Base-by-base conservation (phyloP, 2,888 invertebrate species). In the Chelonus formosanus region DNA sequence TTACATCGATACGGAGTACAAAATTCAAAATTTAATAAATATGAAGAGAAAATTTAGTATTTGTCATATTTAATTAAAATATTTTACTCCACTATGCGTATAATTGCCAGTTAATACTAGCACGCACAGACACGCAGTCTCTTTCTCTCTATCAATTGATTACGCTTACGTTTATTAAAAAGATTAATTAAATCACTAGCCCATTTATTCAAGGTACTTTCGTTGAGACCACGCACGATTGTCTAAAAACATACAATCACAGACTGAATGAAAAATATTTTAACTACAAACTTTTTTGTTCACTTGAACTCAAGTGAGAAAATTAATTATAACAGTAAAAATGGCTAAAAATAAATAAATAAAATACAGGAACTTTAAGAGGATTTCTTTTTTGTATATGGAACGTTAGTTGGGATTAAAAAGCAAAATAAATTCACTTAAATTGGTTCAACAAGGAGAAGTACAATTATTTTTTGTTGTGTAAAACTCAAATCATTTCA, bases 401-500 rank as follows among this genome's bases (percentile, higher is more conserved):
- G 36, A 36, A 54, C 54, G 54, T 54, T 54, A 54, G 20, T 40
- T 6, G 8, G 10, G 36, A 40, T 44, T 31, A 8, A 44, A 56
- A 6, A 53, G 6, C 32, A 53, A 47, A 35, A 47, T 43, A 20
- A 47, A 36, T 50, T 54, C 50, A 32, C 43, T 8, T 4, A 48
- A 54, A 57, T 56, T 50, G 55, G 35, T 48, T 58, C 34, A 44
- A 63, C 48, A 8, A 57, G 50, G 52, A 63, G 34, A 52, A 52
- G 20, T 52, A 55, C 59, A 7, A 10, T 61, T 52, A 55, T 48
- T 63, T 67, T 44, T 63, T 47, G 35, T 63, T 57, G 35, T 63
- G 34, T 40, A 67, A 64, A 66, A 70, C 55, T 68, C 74, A 77
- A 73, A 78, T 75, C 75, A 77, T 71, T 75, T 72, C 78, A 78